Conservation (phyloP, 2,113 vertebrate genomes). For the Typhlomys cinereus region DNA sequence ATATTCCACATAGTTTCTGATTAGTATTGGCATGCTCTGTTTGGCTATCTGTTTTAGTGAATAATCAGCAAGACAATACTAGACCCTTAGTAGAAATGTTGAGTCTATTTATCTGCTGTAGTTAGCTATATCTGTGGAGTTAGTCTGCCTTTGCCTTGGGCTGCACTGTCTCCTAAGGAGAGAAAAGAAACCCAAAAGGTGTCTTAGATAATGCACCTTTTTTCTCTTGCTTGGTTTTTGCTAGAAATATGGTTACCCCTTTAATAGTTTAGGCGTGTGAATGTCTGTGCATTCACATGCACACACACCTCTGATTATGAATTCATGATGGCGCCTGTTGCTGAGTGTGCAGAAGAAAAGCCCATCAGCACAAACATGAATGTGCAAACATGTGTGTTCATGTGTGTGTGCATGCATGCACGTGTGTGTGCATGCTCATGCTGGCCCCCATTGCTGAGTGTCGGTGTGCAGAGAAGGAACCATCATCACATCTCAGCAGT, state of each 20-base stretch:
- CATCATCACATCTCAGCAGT: neutral
- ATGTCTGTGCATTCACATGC: too few relatives aligned
- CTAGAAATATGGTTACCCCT: neutral
- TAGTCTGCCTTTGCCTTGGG: neutral
- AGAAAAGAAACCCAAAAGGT: neutral
- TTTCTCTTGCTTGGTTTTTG: neutral
- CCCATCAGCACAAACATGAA: too few relatives aligned
- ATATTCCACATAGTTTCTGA: neutral
- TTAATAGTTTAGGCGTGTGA: neutral
- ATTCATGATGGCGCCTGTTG: too few relatives aligned
- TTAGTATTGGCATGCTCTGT: neutral
- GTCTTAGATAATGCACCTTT: neutral
- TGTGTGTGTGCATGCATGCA: fast-evolving
- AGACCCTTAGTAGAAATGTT: neutral
- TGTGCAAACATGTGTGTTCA: fast-evolving
- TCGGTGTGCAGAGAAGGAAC: neutral
- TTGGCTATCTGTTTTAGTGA: neutral
- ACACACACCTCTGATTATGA: too few relatives aligned
- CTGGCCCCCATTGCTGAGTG: neutral
- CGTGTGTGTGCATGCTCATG: neutral
- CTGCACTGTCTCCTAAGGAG: neutral
- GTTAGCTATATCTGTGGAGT: too few relatives aligned
- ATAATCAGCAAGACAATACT: neutral
- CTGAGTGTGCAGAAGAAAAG: too few relatives aligned
- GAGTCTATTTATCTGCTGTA: neutral